A percentile compares a stretch with the other conserved stretches of the same genome.
Conservation (phyloP, 23 tunicate species). For the Aplidium turbinatum region DNA sequence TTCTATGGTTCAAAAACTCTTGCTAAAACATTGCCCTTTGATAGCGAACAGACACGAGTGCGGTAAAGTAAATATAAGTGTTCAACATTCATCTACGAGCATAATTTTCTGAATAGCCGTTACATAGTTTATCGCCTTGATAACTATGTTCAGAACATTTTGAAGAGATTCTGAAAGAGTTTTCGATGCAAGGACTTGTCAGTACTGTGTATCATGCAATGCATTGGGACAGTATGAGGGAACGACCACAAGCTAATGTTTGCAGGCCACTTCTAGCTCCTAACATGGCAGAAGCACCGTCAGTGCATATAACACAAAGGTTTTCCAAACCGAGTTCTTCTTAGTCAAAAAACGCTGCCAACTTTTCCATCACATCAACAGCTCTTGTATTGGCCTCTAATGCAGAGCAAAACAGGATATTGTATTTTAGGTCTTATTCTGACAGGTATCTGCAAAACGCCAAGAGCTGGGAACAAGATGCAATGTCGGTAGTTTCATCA, state of each 20-base stretch:
- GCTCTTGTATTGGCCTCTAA: constrained; percentile 18
- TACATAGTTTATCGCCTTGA: constrained; percentile 53
- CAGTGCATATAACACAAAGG: constrained; percentile 52
- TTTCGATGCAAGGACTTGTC: constrained; percentile 53
- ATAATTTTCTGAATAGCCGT: constrained; percentile 45
- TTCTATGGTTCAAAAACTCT: constrained; percentile 33
- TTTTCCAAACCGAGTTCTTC: constrained; percentile 32
- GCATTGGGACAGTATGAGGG: constrained; percentile 41
- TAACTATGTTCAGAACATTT: constrained; percentile 42
- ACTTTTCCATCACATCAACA: constrained; percentile 31
- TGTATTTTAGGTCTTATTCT: neutral
- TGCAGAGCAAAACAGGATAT: constrained; percentile 29
- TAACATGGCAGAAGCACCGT: constrained; percentile 59
- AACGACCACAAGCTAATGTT: constrained; percentile 6
- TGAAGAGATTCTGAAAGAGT: constrained; percentile 52
- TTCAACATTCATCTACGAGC: constrained; percentile 46
- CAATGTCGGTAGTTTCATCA: constrained; percentile 40
- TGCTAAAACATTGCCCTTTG: constrained; percentile 30
- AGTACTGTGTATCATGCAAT: constrained; percentile 61
- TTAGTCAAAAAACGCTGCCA: constrained; percentile 28
- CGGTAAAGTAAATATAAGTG: constrained; percentile 36
- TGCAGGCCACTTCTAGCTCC: constrained; percentile 50
- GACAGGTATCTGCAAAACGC: constrained; percentile 26
- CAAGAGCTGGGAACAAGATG: constrained; percentile 33
- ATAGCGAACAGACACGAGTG: constrained; percentile 28